Percentiles rank a stretch among this genome's conserved stretches.
Evolutionary conservation across 2,888 invertebrate genomes (phyloP).

Genomic region (Nesidiocoris tenuis): DNA sequence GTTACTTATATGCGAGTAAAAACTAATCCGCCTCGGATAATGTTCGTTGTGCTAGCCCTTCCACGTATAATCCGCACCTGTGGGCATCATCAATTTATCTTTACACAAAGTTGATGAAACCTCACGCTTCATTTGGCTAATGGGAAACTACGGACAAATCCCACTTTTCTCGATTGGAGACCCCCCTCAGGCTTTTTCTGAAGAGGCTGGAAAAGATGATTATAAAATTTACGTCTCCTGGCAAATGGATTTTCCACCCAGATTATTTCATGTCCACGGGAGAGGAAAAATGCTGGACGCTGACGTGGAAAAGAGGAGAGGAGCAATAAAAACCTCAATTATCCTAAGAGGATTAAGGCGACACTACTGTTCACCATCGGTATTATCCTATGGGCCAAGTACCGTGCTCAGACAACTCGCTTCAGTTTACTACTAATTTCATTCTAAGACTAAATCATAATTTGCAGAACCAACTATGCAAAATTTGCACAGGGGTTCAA

Average conservation of each 20-base stretch:
- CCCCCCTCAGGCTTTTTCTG: no score
- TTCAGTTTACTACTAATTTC: no score
- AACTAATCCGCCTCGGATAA: neutral
- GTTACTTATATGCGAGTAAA: neutral
- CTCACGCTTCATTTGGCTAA: slow-evolving; percentile 26
- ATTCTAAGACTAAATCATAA: no score
- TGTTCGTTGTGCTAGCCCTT: neutral
- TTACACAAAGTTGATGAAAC: slow-evolving; percentile 29
- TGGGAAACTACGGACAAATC: slow-evolving; percentile 22
- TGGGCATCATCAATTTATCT: slow-evolving; percentile 29
- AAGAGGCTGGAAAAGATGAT: slow-evolving; percentile 14
- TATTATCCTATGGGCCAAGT: neutral
- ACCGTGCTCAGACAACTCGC: no score
- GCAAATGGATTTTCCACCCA: slow-evolving; percentile 28
- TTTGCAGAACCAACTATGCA: neutral
- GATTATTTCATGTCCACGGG: slow-evolving; percentile 27
- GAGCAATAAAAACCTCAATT: slow-evolving; percentile 24
- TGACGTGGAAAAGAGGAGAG: neutral
- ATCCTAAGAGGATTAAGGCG: slow-evolving; percentile 19
- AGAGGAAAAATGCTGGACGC: slow-evolving; percentile 10
- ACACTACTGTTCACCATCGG: neutral
- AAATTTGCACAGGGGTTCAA: neutral
- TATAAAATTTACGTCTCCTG: slow-evolving; percentile 27
- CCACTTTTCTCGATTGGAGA: no score
- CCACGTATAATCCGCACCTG: neutral